Evolutionary conservation across 2,888 invertebrate genomes (phyloP).

Genomic region (Limnephilus auricula): DNA sequence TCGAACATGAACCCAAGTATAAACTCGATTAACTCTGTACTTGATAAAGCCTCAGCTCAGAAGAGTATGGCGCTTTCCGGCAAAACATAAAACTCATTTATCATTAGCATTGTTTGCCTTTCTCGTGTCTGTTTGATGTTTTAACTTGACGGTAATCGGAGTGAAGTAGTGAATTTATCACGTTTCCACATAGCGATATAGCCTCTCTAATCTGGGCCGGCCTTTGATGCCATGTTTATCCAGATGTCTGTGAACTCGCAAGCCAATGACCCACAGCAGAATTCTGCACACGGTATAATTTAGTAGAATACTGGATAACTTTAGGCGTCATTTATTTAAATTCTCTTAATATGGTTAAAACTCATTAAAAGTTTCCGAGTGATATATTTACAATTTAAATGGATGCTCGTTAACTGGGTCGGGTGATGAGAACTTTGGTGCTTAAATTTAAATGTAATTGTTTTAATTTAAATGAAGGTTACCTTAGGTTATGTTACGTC

Average conservation of each 20-base stretch:
- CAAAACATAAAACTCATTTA: neutral
- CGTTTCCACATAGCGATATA: neutral
- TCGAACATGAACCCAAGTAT: too few relatives aligned
- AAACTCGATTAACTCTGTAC: neutral
- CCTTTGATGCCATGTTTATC: neutral
- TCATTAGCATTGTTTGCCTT: neutral
- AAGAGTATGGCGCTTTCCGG: neutral
- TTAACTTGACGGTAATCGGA: neutral
- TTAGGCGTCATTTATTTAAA: neutral
- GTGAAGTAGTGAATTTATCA: neutral
- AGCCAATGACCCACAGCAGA: neutral
- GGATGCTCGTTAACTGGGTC: neutral
- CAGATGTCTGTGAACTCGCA: neutral
- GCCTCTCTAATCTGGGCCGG: neutral
- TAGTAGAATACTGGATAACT: neutral
- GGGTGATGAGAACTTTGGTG: neutral
- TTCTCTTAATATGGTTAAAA: neutral
- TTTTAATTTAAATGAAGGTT: neutral
- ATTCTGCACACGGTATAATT: neutral
- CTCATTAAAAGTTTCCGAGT: neutral
- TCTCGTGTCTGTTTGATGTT: neutral
- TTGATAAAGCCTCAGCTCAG: neutral
- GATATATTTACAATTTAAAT: neutral
- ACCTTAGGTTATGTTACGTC: neutral
- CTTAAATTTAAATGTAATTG: neutral